phyloP scores from a whole-genome alignment of 2,797 vertebrate genomes.

The Sebastes dallii region DNA sequence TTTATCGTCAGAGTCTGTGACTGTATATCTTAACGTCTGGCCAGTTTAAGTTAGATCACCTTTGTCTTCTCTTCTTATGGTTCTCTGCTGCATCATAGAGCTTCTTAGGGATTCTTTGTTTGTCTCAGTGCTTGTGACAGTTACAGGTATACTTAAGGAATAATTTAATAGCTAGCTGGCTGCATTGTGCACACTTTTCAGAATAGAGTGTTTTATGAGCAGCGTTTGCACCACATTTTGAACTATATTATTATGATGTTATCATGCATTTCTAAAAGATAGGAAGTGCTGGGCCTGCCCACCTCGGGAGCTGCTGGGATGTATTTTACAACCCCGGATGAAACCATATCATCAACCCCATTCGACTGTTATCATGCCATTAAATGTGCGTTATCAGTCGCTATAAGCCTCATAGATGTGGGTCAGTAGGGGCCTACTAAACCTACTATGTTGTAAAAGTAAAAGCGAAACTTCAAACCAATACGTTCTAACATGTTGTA shows the following conservation, averaged over 20 bases:
- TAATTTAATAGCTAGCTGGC: not conserved
- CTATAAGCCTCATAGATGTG: too few species aligned
- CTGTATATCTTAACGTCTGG: not conserved
- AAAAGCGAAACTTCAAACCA: too few species aligned
- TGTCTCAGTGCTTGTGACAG: not conserved
- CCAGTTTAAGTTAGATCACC: not conserved
- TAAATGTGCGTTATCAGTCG: too few species aligned
- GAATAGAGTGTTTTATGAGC: not conserved
- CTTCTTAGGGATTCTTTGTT: not conserved
- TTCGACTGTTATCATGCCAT: too few species aligned
- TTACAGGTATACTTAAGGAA: not conserved
- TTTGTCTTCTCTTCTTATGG: not conserved
- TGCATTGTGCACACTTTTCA: not conserved
- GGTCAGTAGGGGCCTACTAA: too few species aligned
- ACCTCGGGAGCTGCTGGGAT: not conserved
- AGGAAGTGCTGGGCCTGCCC: not conserved
- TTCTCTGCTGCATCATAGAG: not conserved
- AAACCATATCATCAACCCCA: not conserved
- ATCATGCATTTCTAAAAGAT: not conserved
- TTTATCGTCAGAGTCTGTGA: not conserved
- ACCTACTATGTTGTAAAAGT: too few species aligned
- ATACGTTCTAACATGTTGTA: too few species aligned
- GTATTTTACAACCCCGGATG: not conserved
- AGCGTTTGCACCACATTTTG: not conserved
- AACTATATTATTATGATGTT: not conserved